Conservation (phyloP, 2,797 vertebrate species). For the Anableps anableps region DNA sequence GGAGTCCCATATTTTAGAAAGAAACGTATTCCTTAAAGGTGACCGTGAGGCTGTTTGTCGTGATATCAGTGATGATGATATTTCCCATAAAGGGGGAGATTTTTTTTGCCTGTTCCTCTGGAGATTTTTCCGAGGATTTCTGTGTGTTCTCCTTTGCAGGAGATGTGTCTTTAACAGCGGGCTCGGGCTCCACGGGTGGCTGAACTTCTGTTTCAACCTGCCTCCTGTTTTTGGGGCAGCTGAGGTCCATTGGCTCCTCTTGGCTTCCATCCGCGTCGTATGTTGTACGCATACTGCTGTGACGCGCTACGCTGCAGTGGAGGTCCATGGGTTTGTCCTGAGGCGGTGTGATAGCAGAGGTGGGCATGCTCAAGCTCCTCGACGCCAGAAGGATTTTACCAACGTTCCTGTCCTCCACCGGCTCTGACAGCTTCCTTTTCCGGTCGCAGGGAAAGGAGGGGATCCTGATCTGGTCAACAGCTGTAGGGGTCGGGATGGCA, state of each 20-base stretch:
- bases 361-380: constrained; percentile 88
- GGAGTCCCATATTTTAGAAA: constrained; percentile 74
- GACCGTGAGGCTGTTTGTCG: constrained; percentile 97
- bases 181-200: constrained; percentile 12
- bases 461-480: constrained; percentile 73
- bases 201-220: constrained; percentile 45
- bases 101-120: constrained; percentile 79
- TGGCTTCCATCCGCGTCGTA: constrained; percentile 80
- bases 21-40: constrained; percentile 98
- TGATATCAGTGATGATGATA: constrained; percentile 98
- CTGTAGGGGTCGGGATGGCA: constrained; percentile 53
- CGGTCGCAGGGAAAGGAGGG: constrained; percentile 77
- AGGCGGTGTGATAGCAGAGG: constrained; percentile 75
- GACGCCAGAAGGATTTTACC: constrained; percentile 86
- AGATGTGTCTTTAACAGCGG: constrained; percentile 30
- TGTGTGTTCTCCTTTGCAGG: constrained; percentile 32
- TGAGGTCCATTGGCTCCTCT: constrained; percentile 97
- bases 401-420: constrained; percentile 77
- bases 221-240: constrained; percentile 88
- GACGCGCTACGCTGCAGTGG: constrained; percentile 64
- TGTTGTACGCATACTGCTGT: constrained; percentile 30
- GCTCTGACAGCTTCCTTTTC: constrained; percentile 91
- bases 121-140: constrained; percentile 73
- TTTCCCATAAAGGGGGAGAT: constrained; percentile 96
- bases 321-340: constrained; percentile 86